Base-by-base conservation (phyloP, 2,888 invertebrate genomes). In the Barypeithes pellucidus region DNA sequence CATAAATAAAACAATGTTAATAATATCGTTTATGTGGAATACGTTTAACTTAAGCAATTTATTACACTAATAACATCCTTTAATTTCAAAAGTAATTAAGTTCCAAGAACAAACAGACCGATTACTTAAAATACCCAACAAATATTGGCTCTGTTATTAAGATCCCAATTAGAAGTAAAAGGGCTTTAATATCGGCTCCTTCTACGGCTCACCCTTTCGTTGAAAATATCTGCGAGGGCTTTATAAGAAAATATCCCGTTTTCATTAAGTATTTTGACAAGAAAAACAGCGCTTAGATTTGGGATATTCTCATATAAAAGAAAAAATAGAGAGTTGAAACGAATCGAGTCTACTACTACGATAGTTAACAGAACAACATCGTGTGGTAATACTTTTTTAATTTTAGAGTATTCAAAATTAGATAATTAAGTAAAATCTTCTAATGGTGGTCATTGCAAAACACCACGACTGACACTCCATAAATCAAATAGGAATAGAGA, bases 91-190 rank as follows among this genome's bases (percentile, higher is more conserved):
- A 33, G 54, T 57, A 33, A 57, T 57, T 33, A 57, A 33, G 54
- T 57, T 57, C 54, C 9, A 9, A 68, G 39, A 39, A 36, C 60
- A 68, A 68, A 61, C 68, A 61, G 29, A 45, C 39, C 60, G 61
- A 68, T 68, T 68, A 68, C 68, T 61, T 50, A 68, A 68, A 67
- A 67, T 45, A 68, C 61, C 68, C 68, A 61, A 47, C 61, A 68
- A 68, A 68, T 68, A 68, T 68, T 68, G 60, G 68, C 68, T 36
- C 41, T 60, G 60, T 61, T 68, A 68, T 68, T 68, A 68, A 68
- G 60, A 60, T 50, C 43, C 57, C 68, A 68, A 60, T 68, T 68
- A 60, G 68, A 61, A 45, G 61, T 39, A 61, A 59, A 68, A 57
- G 60, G 29, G 50, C 43, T 68, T 68, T 68, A 68, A 68, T 68